Evolutionary conservation across 2,797 vertebrate genomes (phyloP), one percentile per base, ranked within the genome.

Genomic region (Lindbergichthys nudifrons): DNA sequence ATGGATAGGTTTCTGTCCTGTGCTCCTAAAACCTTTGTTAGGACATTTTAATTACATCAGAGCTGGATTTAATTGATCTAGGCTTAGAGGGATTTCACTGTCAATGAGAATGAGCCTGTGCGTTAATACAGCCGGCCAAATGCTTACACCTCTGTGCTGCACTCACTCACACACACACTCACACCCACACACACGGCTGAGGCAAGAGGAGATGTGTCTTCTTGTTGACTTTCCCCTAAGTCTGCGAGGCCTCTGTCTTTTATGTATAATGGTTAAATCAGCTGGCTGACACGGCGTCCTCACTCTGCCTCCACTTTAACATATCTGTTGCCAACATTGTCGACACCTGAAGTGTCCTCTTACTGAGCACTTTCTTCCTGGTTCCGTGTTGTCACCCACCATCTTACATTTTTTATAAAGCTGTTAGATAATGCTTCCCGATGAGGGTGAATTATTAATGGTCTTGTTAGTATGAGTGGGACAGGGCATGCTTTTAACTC

Each of bases 31-130:
- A 92, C 92, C 90, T 93, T 93, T 93, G 92, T 92, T 92, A 81
- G 88, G 93, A 92, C 90, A 83, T 94, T 94, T 94, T 93, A 95
- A 95, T 95, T 94, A 93, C 93, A 92, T 88, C 92, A 86, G 89
- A 92, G 92, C 92, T 78, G 88, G 85, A 73, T 91, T 92, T 92
- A 94, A 94, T 94, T 93, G 93, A 94, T 95, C 92, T 88, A 63
- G 89, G 93, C 92, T 94, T 92, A 93, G 86, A 91, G 90, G 93
- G 93, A 94, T 93, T 93, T 93, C 86, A 90, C 90, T 89, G 90
- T 92, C 93, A 91, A 88, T 90, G 90, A 91, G 88, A 89, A 87
- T 84, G 84, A 89, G 89, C 80, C 92, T 65, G 77, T 91, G 86
- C 80, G 92, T 90, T 93, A 92, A 93, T 92, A 88, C 90, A 87